Evolutionary conservation across 2,113 vertebrate genomes (phyloP), one percentile per base, ranked within the genome.

Genomic region (Neolamprologus modestus): DNA sequence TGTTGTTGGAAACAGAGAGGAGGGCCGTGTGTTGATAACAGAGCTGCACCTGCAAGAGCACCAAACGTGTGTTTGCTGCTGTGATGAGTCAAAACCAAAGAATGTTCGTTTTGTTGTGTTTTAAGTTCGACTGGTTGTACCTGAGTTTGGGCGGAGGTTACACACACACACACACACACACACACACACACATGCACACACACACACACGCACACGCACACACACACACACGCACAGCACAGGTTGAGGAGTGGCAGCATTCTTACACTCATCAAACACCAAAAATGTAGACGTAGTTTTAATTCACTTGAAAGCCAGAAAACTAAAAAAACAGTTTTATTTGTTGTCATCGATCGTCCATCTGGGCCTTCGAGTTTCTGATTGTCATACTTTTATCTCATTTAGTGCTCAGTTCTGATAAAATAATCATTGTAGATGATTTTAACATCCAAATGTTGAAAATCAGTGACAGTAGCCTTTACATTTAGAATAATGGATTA

Each of bases 191-290:
- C 19, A 2, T 5, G 7, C 14, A 40, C 40, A 37, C 35, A 5
- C 35, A 37, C 9, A 11, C 11, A 33, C 31, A n/a, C 19, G 21
- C 19, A 2, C 9, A 7, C 13, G 11, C 37, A 37, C 35, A 10
- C 35, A 10, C 9, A 11, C 10, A 5, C 37, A 40, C 37, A 12
- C 37, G 7, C 9, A 0, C 9, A n/a, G 19, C 1, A 3, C 0
- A 54, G 10, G 52, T 2, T 12, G 52, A 54, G 52, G 52, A 54
- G 52, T 21, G 52, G 52, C 21, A 55, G 53, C 10, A 54, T 54
- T 54, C 52, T 54, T 54, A 12, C 10, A 54, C 52, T 54, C 19
- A 53, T 21, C n/a, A 54, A 54, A 0, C 52, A 54, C 52, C 4
- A 21, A 21, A 21, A 11, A 54, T 54, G n/a, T 1, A 11, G n/a